These are phyloP conservation scores for Pristionchus mayeri DNA, from an alignment of 2,888 invertebrate species.

Conservation along the genomic window DNA sequence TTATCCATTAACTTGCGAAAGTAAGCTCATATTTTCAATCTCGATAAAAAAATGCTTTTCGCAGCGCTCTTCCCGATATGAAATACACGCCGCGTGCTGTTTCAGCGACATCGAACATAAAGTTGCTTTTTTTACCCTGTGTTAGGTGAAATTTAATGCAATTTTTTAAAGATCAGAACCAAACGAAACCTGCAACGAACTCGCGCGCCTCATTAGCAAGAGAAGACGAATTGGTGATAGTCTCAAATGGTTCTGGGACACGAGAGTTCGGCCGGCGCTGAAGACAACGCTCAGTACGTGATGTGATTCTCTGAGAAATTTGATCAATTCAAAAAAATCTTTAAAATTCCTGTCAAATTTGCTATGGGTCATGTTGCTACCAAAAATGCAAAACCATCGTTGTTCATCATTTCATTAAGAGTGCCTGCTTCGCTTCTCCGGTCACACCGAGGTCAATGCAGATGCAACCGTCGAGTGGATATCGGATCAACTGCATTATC, in stretches of 20 bases:
- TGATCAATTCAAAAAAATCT: no score
- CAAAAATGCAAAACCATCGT: no score
- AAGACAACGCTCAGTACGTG: background rate
- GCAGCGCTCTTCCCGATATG: background rate
- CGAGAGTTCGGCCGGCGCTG: background rate
- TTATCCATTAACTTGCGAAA: background rate
- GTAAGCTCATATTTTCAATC: background rate
- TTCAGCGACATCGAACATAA: background rate
- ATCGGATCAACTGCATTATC: background rate
- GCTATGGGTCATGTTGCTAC: no score
- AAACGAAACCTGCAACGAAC: background rate
- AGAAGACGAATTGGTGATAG: background rate
- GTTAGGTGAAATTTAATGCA: no score
- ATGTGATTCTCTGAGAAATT: no score
- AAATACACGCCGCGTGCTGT: background rate
- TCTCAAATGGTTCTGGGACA: background rate
- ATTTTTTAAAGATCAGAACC: background rate
- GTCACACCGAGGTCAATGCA: background rate
- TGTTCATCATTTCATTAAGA: no score
- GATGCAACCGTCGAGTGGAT: background rate
- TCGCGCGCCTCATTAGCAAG: background rate
- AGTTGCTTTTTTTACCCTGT: background rate
- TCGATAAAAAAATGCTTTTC: background rate
- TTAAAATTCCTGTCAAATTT: no score
- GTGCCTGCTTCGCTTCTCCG: background rate